These are phyloP conservation scores for Papilio dardanus DNA, from an alignment of 1,140 invertebrate species.

Conservation along the genomic window DNA sequence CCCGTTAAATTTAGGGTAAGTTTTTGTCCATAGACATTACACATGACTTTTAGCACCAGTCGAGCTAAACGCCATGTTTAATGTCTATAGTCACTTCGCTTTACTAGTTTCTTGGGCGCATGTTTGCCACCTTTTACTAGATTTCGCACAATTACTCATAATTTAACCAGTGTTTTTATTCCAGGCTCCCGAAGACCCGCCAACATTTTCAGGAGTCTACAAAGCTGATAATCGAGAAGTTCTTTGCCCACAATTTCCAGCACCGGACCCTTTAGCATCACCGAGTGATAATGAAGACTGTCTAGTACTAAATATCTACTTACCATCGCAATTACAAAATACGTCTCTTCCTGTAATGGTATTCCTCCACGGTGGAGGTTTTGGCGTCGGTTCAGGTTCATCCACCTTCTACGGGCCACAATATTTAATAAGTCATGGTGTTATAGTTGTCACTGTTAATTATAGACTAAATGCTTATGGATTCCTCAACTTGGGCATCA, in stretches of 20 bases:
- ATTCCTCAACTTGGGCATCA: constrained; percentile 85
- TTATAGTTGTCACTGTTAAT: constrained; percentile 83
- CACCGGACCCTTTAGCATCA: constrained; percentile 61
- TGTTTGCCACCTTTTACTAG: too few relatives aligned
- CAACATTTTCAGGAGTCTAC: constrained; percentile 60
- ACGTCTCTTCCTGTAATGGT: constrained; percentile 84
- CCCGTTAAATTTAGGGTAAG: constrained; percentile 68
- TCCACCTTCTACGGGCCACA: constrained; percentile 80
- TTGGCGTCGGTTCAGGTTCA: constrained; percentile 80
- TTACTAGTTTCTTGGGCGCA: too few relatives aligned
- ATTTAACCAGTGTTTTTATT: constrained; percentile 40
- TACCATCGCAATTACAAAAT: constrained; percentile 73
- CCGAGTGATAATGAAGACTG: constrained; percentile 82
- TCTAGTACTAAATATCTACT: constrained; percentile 84
- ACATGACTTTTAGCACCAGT: too few relatives aligned
- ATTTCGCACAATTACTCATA: background rate
- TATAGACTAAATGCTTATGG: constrained; percentile 85
- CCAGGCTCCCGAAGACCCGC: constrained; percentile 66
- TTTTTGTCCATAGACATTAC: too few relatives aligned
- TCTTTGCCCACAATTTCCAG: constrained; percentile 68
- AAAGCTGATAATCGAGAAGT: constrained; percentile 64
- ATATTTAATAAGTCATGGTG: constrained; percentile 80
- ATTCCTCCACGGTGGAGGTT: constrained; percentile 86
- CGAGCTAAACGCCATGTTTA: too few relatives aligned
- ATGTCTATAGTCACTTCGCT: too few relatives aligned